Evolutionary conservation across 2,888 invertebrate species (phyloP), one percentile per base, ranked within the genome.

Genomic region (Leucophenga montana): DNA sequence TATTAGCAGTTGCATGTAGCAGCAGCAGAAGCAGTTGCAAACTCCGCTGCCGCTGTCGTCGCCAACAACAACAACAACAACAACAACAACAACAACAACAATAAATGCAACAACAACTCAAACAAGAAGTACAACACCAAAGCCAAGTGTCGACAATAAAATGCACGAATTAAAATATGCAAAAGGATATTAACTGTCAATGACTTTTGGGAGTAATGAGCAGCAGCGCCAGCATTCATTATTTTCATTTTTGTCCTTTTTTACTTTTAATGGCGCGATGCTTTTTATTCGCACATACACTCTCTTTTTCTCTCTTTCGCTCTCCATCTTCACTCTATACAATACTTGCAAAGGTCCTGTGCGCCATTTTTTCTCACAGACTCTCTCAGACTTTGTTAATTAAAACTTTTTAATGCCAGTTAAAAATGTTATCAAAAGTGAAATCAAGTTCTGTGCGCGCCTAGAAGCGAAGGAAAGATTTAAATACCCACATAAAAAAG

Each of bases 351-450:
- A 39, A 39, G 8, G 5, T 39, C 39, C 39, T 39, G 39, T 39
- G 8, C 11, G 5, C 9, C 9, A 5, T 39, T 39, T 39, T 39
- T 39, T 44, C n/a, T 50, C 22, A n/a, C 20, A 22, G 11, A 39
- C 67, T 44, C 67, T 33, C 61, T 20, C 56, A 31, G 54, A 44
- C 59, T 66, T 62, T 74, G 72, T 74, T 76, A 74, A 76, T 74
- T 76, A 74, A 74, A 74, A 76, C 70, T 76, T 76, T 73, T 76
- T 76, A 76, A 74, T 74, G 67, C 74, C 72, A 76, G 76, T 76
- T 74, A 59, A 72, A 76, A 74, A 72, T 73, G 74, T 74, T 73
- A 76, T 74, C 74, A 56, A 39, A 64, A 68, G 31, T n/a, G 53
- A 54, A 59, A 31, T 50, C 50, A 50, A 16, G n/a, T 50, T 18